Base-by-base conservation (phyloP, 2,113 vertebrate species). In the Phoenicopterus ruber region DNA sequence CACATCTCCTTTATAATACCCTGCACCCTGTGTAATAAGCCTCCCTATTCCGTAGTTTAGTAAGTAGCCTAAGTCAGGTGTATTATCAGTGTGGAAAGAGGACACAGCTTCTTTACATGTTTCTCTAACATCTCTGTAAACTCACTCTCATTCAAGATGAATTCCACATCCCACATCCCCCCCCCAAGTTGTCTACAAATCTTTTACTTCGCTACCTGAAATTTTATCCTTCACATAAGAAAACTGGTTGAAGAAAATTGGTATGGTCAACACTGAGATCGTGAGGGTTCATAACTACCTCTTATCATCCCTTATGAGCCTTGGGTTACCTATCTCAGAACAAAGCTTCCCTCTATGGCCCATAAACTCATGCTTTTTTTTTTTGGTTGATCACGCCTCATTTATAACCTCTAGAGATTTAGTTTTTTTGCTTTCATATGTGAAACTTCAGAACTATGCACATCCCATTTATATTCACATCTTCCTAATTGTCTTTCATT, bases 111-210 rank as follows among this genome's bases (percentile, higher is more conserved):
- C 29, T 80, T 67, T 20, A 24, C 4, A 1, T 2, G 31, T 31
- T 82, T 86, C 58, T 61, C 26, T 25, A 66, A 72, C 19, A 69
- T 25, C 7, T 10, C 49, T 52, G 40, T 26, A 83, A 66, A 70
- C 7, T 58, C 7, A 8, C 13, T 63, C 22, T 82, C 38, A 88
- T 9, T 7, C 22, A 78, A 86, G 16, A 40, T 3, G 2, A 87
- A 84, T 42, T 76, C 25, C 24, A n/a, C 32, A n/a, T n/a, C n/a
- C n/a, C n/a, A 19, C 2, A 3, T 3, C 6, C 4, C 2, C 3
- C 7, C 9, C 5, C 34, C 4, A 58, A 69, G 12, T 47, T 55
- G 18, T 82, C 61, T 14, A 76, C 21, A 73, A 80, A 66, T 54
- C 10, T 73, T 80, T 54, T 73, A 65, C n/a, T 63, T 55, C 12